phyloP scores from a whole-genome alignment of 1,140 invertebrate genomes.

The Danaus melanippus region DNA sequence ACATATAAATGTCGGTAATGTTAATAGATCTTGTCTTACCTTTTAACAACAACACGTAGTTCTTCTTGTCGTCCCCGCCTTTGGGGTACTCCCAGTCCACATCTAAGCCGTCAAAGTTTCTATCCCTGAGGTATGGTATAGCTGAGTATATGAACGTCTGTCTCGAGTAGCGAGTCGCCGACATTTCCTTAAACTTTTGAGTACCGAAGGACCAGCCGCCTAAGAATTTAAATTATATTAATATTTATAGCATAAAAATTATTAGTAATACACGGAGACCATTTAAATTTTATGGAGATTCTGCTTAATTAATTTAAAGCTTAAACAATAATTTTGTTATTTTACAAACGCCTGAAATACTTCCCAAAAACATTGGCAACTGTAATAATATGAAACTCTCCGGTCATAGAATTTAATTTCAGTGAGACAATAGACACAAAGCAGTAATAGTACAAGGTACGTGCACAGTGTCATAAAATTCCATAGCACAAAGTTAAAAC shows the following conservation, averaged over 20 bases:
- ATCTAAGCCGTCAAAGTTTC: conserved; percentile 92
- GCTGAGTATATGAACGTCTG: conserved; percentile 96
- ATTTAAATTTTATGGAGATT: too few relatives aligned
- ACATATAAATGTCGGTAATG: too few relatives aligned
- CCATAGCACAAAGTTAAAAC: conserved; percentile 17
- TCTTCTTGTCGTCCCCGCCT: conserved; percentile 93
- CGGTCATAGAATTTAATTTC: background rate
- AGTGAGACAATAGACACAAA: background rate
- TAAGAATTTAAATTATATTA: conserved; percentile 45
- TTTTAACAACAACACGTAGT: conserved; percentile 91
- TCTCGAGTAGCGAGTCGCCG: conserved; percentile 86
- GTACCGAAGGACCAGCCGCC: conserved; percentile 97
- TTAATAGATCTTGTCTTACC: conserved; percentile 70
- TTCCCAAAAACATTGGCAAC: background rate
- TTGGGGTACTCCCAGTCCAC: conserved; percentile 99
- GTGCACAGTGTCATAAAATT: conserved; percentile 8
- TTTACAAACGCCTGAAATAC: background rate
- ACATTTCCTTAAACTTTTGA: conserved; percentile 95
- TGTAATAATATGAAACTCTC: too few relatives aligned
- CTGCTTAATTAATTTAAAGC: too few relatives aligned
- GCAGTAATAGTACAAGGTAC: background rate
- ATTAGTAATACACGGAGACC: too few relatives aligned
- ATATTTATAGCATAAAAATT: background rate
- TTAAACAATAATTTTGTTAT: background rate
- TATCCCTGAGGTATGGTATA: conserved; percentile 89